Evolutionary conservation across 1,140 invertebrate genomes (phyloP), one percentile per base, ranked within the genome.

Genomic region (Pseudomyrmex dendroicus): DNA sequence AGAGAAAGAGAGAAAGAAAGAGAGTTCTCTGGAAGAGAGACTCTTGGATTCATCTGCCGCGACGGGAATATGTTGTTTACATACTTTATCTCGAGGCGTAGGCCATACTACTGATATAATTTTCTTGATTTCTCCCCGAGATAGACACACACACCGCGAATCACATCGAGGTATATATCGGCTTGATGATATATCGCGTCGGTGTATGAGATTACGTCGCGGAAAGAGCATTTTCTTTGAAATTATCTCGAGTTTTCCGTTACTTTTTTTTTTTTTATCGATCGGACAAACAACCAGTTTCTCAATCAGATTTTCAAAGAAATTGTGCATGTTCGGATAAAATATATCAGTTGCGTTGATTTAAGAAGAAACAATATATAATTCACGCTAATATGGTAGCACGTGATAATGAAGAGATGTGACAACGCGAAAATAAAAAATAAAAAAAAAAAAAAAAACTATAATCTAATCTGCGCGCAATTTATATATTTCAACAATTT

Each of bases 21-120:
- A 70, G 54, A 22, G 46, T 22, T 62, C 22, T 10, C 35, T 35
- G 35, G 35, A 35, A 35, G 10, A 57, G 48, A 10, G 66, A 50
- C 46, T 80, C 17, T 25, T 20, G 20, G 44, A 35, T 50, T 70
- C 44, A 50, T 80, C 17, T 12, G 66, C 10, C 50, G 66, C 35
- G 48, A 13, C 15, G 54, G 54, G 72, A 72, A 80, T 70, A 59
- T 52, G 66, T 70, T 80, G 20, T 80, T 80, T 72, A 70, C n/a
- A 72, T 80, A n/a, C 54, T 72, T 72, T 72, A 72, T 50, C 54
- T 35, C 35, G 35, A 35, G 20, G n/a, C 15, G 12, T 7, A 7
- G 5, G 35, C 7, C 12, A 25, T 68, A 56, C 10, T 35, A 68
- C 52, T 12, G 9, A 8, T n/a, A 59, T 35, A 80, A 59, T 50